These are phyloP conservation scores for Aurelia aurita DNA, from an alignment of 30 jellyfish, hydroid and myxozoan genomes.

Conservation along the genomic window DNA sequence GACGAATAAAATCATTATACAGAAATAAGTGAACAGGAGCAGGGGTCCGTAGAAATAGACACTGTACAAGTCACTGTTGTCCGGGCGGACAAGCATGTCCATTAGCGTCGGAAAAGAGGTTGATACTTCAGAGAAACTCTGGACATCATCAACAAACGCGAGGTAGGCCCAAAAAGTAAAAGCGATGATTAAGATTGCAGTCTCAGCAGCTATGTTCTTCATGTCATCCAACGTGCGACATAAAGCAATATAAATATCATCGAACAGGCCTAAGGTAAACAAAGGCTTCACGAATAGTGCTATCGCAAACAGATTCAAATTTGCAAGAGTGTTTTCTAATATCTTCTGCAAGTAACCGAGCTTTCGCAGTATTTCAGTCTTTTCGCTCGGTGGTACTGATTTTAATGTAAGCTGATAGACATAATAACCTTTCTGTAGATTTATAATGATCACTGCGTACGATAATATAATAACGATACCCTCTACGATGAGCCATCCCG, in stretches of 20 bases:
- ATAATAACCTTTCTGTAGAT: constrained; percentile 1
- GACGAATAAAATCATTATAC: constrained; percentile 37
- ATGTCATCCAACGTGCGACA: constrained; percentile 25
- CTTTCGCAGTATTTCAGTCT: constrained; percentile 8
- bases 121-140: constrained; percentile 24
- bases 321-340: constrained; percentile 24
- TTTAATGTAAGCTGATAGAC: constrained; percentile 8
- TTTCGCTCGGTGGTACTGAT: background rate
- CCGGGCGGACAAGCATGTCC: constrained; percentile 76
- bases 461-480: constrained; percentile 31
- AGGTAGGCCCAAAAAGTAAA: constrained; percentile 65
- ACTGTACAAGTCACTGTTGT: constrained; percentile 23
- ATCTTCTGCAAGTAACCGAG: background rate
- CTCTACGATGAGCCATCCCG: constrained; percentile 47
- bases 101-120: constrained; percentile 46
- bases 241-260: constrained; percentile 65
- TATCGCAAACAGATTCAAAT: constrained; percentile 21
- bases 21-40: constrained; percentile 17
- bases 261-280: constrained; percentile 66
- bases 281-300: constrained; percentile 49
- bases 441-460: constrained; percentile 9
- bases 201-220: constrained; percentile 61
- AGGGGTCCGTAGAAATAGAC: constrained; percentile 35
- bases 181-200: constrained; percentile 36
- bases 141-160: constrained; percentile 47